Conservation (phyloP, 2,888 invertebrate genomes). For the Cephus sareptanus region DNA sequence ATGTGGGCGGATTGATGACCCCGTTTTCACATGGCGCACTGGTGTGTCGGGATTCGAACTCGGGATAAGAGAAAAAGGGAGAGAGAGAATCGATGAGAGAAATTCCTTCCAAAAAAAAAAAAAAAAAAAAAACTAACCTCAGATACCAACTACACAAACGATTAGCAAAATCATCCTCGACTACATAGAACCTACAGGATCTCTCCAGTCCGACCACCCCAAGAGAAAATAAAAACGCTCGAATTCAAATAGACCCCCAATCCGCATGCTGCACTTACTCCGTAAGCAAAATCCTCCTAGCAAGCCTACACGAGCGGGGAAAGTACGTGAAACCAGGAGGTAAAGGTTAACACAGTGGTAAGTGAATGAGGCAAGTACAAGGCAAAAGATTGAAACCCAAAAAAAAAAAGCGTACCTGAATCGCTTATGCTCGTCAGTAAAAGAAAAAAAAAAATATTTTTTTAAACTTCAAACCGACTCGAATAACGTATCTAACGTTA, state of each 20-base stretch:
- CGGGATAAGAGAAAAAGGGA: not conserved
- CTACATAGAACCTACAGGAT: not conserved
- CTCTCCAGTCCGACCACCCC: not conserved
- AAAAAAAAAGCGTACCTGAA: not conserved
- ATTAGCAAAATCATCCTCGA: not conserved
- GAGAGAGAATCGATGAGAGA: not conserved
- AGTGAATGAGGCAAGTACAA: not conserved
- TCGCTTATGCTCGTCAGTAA: not conserved
- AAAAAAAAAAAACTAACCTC: not conserved
- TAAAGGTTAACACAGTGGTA: not conserved
- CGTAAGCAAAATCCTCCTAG: not conserved
- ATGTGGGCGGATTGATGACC: constrained; percentile 21
- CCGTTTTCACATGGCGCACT: not conserved
- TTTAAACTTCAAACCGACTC: not conserved
- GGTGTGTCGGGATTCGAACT: not conserved
- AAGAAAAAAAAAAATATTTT: not conserved
- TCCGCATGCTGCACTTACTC: not conserved
- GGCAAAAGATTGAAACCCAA: not conserved
- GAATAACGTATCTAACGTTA: not conserved
- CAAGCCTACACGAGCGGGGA: not conserved
- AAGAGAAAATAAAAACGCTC: not conserved
- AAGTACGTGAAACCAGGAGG: not conserved
- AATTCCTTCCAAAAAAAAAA: not conserved
- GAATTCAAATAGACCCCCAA: not conserved
- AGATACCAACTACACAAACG: not conserved